Base-by-base conservation (phyloP, 2,888 invertebrate species). In the Drosophila hamatofila region DNA sequence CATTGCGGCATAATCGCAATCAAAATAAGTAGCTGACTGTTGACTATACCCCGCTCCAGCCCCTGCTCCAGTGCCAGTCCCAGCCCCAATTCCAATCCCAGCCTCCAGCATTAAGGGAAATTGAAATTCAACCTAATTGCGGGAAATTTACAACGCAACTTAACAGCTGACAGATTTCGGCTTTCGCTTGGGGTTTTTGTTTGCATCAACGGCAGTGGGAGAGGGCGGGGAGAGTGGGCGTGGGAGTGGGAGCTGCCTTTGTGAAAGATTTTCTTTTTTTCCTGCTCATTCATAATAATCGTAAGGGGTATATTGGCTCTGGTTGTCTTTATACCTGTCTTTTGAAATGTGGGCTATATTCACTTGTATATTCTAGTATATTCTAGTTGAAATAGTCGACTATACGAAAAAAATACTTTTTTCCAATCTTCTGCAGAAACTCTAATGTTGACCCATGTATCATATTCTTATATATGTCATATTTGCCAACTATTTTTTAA, bases 41-140 rank as follows among this genome's bases (percentile, higher is more conserved):
- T 12, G 48, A n/a, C 48, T 48, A 48, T 6, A n/a, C 11, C 44
- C 23, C 3, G 44, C 23, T 23, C 16, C 44, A 27, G 12, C 21
- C 6, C 21, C 12, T 11, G 5, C 27, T 11, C n/a, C 25, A 12
- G 11, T 9, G 12, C 16, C 44, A 16, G 2, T 11, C 4, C 11
- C 30, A 14, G 14, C 6, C 21, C 27, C n/a, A 46, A 27, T n/a
- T n/a, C 54, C 41, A 41, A 5, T 14, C 9, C 25, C 33, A 27
- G n/a, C 39, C 37, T 2, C 23, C 37, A 37, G 51, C 66, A 33
- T 59, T 39, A 46, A 63, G 60, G 80, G 73, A 91, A 90, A 91
- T 91, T 91, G 91, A 91, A 91, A 91, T 90, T 82, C 90, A 91
- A 91, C 91, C 91, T 91, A 91, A 91, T 91, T 91, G 91, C 89